Evolutionary conservation across 2,113 vertebrate genomes (phyloP).

Genomic region (Sisor rabdophorus): DNA sequence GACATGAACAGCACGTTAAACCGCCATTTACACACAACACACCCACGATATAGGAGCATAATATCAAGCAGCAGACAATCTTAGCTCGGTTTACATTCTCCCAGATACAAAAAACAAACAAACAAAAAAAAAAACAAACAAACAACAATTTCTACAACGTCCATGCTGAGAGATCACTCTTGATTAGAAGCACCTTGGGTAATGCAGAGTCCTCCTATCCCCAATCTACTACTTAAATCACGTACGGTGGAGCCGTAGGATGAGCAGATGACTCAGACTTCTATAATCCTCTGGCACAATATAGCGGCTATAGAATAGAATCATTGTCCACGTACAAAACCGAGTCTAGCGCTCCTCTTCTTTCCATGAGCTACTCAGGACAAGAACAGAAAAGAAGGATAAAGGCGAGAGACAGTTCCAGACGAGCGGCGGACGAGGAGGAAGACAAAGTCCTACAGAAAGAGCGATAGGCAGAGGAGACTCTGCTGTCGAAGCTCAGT

Average conservation of each 20-base stretch:
- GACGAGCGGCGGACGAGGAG: neutral
- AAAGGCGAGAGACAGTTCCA: conserved; percentile 36
- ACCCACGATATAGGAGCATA: neutral
- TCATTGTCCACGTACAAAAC: neutral
- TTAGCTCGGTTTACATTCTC: conserved; percentile 15
- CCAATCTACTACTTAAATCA: neutral
- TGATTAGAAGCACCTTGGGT: conserved; percentile 21
- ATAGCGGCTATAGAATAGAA: conserved; percentile 18
- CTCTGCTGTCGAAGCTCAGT: conserved; percentile 65
- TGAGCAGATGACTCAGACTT: conserved; percentile 4
- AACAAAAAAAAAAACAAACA: too few species aligned
- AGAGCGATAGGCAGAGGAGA: conserved; percentile 37
- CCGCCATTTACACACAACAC: neutral
- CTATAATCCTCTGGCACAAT: conserved; percentile 6
- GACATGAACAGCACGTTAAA: conserved; percentile 20
- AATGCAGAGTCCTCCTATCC: neutral
- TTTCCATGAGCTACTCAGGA: conserved; percentile 10
- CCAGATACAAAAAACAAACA: neutral
- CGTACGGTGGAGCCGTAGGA: conserved; percentile 10
- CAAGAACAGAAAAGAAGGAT: conserved; percentile 14
- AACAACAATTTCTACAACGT: conserved; percentile 5
- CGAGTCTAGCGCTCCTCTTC: conserved; percentile 5
- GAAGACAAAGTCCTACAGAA: conserved; percentile 3
- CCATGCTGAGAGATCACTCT: neutral
- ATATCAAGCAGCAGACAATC: neutral